phyloP scores from a whole-genome alignment of 2,888 invertebrate species.

The Machimus atricapillus region DNA sequence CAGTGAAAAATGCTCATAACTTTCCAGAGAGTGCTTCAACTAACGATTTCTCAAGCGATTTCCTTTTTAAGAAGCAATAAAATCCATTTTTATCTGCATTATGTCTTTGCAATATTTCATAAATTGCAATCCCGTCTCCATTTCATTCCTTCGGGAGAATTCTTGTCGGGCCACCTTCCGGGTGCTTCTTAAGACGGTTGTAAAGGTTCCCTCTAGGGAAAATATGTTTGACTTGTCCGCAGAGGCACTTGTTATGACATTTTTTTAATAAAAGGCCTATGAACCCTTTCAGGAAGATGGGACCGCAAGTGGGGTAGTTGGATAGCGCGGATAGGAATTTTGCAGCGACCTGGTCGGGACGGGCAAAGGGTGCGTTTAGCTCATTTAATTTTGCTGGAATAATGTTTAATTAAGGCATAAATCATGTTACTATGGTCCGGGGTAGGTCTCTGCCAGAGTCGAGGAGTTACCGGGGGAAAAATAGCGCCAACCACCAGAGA shows the following conservation, averaged over 20 bases:
- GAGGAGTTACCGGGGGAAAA: not conserved
- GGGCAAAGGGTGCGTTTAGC: not conserved
- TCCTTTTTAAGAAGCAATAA: not conserved
- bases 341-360: not conserved
- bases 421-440: not conserved
- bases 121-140: not conserved
- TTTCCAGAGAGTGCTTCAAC: not conserved
- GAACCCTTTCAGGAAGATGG: not conserved
- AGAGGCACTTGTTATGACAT: slow-evolving; percentile 4
- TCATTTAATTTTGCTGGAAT: slow-evolving; percentile 32
- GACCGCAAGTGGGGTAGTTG: not conserved
- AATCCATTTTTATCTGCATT: not conserved
- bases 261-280: not conserved
- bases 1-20: not conserved
- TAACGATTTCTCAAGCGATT: not conserved
- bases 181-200: not conserved
- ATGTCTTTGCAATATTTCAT: not conserved
- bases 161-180: not conserved
- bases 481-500: not conserved
- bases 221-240: not conserved
- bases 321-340: not conserved
- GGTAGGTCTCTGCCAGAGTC: not conserved
- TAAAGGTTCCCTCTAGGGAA: not conserved
- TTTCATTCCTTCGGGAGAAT: not conserved
- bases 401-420: slow-evolving; percentile 39